Evolutionary conservation across 2,888 invertebrate genomes (phyloP).

Genomic region (Drosophila neutralis): DNA sequence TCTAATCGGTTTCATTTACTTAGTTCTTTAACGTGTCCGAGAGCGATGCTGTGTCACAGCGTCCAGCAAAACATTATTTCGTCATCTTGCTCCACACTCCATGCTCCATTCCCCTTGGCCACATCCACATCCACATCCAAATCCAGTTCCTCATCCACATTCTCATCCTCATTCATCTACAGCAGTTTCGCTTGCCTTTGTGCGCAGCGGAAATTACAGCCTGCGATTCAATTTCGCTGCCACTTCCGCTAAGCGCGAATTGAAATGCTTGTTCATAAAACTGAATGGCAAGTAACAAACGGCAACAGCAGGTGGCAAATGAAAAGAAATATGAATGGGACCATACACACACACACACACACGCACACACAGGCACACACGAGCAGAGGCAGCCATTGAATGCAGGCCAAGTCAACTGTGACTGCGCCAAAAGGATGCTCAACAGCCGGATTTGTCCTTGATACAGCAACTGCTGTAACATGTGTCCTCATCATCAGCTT

Average conservation of each 20-base stretch:
- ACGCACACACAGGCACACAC: not conserved
- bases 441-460: conserved; percentile 41
- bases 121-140: no score
- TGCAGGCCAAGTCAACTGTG: conserved; percentile 66
- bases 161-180: not conserved
- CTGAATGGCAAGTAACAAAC: conserved; percentile 49
- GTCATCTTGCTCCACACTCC: not conserved
- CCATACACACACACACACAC: not conserved
- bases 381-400: conserved; percentile 45
- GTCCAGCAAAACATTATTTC: conserved; percentile 6
- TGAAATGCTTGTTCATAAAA: conserved; percentile 68
- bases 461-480: conserved; percentile 16
- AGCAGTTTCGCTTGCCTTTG: conserved; percentile 47
- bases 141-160: not conserved
- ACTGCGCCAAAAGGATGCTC: conserved; percentile 51
- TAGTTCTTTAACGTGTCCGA: conserved; percentile 38
- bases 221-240: conserved; percentile 78
- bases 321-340: conserved; percentile 55
- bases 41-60: conserved; percentile 16
- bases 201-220: conserved; percentile 77
- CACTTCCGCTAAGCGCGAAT: conserved; percentile 73
- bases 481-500: conserved; percentile 21
- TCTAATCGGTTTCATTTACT: conserved; percentile 61
- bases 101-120: not conserved
- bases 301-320: conserved; percentile 59